Conservation (phyloP, 2,888 invertebrate species). For the Julus scanicus region DNA sequence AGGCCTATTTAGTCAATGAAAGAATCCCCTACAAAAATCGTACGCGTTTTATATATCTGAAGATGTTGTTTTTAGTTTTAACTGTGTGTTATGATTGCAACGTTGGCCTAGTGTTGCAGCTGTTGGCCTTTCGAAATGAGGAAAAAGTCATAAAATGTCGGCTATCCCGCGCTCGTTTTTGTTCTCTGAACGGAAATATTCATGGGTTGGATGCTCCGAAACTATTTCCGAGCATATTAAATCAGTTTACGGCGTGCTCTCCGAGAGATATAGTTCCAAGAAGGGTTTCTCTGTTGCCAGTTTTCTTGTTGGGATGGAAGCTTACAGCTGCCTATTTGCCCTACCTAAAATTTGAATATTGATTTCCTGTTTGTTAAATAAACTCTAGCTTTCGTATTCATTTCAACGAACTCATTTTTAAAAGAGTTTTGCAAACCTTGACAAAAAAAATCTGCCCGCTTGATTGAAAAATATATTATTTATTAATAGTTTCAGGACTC, state of each 20-base stretch:
- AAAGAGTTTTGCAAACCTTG: not conserved
- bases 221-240: slow-evolving; percentile 33
- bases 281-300: not conserved
- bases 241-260: not conserved
- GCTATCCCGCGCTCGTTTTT: not conserved
- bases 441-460: not conserved
- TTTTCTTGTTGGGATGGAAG: not conserved
- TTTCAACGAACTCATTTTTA: not conserved
- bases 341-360: slow-evolving; percentile 21
- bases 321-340: not conserved
- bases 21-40: not conserved
- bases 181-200: not conserved
- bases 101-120: slow-evolving; percentile 21
- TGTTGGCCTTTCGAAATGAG: not conserved
- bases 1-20: slow-evolving; percentile 8
- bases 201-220: slow-evolving; percentile 28
- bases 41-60: not conserved
- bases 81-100: not conserved
- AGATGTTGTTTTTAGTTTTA: slow-evolving; percentile 33
- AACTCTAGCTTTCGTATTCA: not conserved
- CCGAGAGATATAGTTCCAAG: slow-evolving; percentile 5
- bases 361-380: not conserved
- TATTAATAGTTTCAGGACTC: not conserved
- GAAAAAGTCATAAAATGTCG: slow-evolving; percentile 8
- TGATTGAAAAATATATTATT: not conserved